Evolutionary conservation across 2,888 invertebrate species (phyloP), one percentile per base, ranked within the genome.

Genomic region (Chrysodeixis includens): DNA sequence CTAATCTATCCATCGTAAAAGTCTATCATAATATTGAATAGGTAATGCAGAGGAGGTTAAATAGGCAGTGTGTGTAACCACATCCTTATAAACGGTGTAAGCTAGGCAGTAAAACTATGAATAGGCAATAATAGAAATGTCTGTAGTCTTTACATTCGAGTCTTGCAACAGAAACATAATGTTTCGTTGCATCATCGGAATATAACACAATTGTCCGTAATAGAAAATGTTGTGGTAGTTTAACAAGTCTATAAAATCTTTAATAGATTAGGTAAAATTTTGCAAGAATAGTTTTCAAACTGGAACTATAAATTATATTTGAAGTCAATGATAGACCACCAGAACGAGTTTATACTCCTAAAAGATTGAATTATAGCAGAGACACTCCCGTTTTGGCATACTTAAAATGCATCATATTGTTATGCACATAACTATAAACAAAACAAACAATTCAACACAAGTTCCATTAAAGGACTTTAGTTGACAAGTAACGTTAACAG

Each of bases 141-240:
- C 7, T 16, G 16, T 7, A 49, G 26, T 26, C 26, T 35, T 14
- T 35, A n/a, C 18, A 14, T 26, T 44, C 14, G 30, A 6, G 16
- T 46, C n/a, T 46, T 18, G 30, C 53, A 16, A 59, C 58, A 53
- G 74, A 57, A 67, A 61, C 51, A 57, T 66, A 66, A 53, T 51
- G 32, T 18, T 30, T 62, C 4, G 46, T 69, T 62, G 58, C 75
- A 51, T 74, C 69, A 74, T 56, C 58, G 44, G n/a, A 26, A n/a
- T 49, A 46, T 58, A 51, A 74, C 58, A 74, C 58, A 56, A 18
- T 52, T 55, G 32, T 16, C 55, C 5, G 14, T 46, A 62, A 40
- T 69, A 74, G 58, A 69, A 74, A 74, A 62, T 20, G 18, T 40
- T 40, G 40, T 35, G 18, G 46, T 8, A 46, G 46, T 49, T 20